Evolutionary conservation across 2,113 vertebrate species (phyloP), one percentile per base, ranked within the genome.

Genomic region (Malurus cyaneus): DNA sequence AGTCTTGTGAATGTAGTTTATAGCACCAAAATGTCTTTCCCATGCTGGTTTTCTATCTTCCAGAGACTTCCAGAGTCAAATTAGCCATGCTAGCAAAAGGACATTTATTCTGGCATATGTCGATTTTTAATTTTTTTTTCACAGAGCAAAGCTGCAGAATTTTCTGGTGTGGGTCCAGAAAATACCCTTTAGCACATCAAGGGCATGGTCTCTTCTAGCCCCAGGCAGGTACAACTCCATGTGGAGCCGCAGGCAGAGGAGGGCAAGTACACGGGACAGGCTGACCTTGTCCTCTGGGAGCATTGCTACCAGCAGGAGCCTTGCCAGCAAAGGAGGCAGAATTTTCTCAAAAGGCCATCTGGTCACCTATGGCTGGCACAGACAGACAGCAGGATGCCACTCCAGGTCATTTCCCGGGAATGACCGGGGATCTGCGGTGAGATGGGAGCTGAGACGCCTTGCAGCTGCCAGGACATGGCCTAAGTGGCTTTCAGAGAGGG

Each of bases 281-380:
- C 28, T 44, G n/a, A 76, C 77, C 21, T 91, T 71, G 14, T 74
- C 34, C 65, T 54, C 56, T 50, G 49, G 72, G 83, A 74, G 71
- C 26, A 12, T 19, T 78, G 47, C 41, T 44, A 41, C n/a, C n/a
- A 62, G 28, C 59, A 82, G 72, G 69, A 80, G 41, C n/a, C 74
- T 70, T 80, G 59, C n/a, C 76, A 86, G 70, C 19, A 79, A 62
- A 91, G 32, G 47, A 72, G 34, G 26, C 18, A 57, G 41, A 62
- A 80, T 78, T 91, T 89, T 84, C 87, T 93, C 61, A 25, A 67
- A 29, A 60, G 41, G 66, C 65, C 80, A 71, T 76, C 61, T 89
- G 65, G 65, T 64, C 65, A 79, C 8, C 61, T 70, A 4, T 1
- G 3, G 20, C 42, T 11, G 1, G 64, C 53, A 54, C 29, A 73